These are phyloP conservation scores for Drosophila picticornis DNA, from an alignment of 2,888 invertebrate genomes.

Conservation along the genomic window DNA sequence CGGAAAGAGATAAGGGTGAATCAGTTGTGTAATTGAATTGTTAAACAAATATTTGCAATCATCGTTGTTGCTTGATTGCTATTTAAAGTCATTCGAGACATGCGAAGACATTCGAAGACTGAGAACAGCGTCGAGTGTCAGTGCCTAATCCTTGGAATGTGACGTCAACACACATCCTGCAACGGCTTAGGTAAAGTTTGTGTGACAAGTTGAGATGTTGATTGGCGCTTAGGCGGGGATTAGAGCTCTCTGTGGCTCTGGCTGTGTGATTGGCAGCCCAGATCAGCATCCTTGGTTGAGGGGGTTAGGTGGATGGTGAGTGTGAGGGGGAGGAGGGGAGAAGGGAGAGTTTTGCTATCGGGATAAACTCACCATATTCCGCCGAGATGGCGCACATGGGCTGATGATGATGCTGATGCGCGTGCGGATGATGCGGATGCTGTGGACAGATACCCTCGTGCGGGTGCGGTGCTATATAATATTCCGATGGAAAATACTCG, in stretches of 20 bases:
- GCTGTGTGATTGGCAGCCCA: constrained; percentile 47
- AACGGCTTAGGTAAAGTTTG: constrained; percentile 43
- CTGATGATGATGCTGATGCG: constrained; percentile 86
- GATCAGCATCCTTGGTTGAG: background rate
- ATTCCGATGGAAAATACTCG: constrained; percentile 84
- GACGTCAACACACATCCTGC: background rate
- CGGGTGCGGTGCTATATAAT: constrained; percentile 85
- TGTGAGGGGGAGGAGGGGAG: no score
- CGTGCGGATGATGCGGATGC: constrained; percentile 83
- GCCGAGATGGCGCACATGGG: constrained; percentile 90
- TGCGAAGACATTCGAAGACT: background rate
- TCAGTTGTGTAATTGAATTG: constrained; percentile 58
- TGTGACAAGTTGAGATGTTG: constrained; percentile 48
- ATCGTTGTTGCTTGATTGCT: background rate
- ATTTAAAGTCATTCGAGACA: background rate
- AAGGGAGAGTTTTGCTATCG: background rate
- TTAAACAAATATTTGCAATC: background rate
- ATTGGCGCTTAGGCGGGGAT: background rate
- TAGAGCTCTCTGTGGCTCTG: constrained; percentile 13
- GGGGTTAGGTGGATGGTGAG: no score
- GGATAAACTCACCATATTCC: constrained; percentile 89
- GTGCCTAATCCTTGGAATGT: background rate
- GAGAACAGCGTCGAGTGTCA: background rate
- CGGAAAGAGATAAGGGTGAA: constrained; percentile 19
- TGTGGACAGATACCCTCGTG: constrained; percentile 87